Evolutionary conservation across 2,113 vertebrate species (phyloP).

Genomic region (Grammomys dolichurus): DNA sequence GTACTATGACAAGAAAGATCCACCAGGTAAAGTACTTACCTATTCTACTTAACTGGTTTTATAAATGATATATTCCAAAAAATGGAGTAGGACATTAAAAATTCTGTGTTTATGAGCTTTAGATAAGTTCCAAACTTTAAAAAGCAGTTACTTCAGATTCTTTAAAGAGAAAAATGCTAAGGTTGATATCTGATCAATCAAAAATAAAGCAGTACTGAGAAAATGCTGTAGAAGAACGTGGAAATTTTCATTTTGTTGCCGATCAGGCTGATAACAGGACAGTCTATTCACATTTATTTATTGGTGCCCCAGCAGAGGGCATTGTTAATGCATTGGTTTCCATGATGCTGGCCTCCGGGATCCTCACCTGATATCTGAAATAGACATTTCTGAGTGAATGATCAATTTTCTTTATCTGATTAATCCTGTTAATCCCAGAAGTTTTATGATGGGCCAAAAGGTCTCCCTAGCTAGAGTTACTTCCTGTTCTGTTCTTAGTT

Average conservation of each 20-base stretch:
- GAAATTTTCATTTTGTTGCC: slow-evolving; percentile 64
- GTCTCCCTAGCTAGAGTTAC: slow-evolving; percentile 89
- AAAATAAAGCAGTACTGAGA: slow-evolving; percentile 65
- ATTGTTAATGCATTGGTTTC: slow-evolving; percentile 87
- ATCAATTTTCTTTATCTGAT: slow-evolving; percentile 93
- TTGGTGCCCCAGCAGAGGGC: slow-evolving; percentile 93
- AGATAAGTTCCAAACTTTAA: slow-evolving; percentile 63
- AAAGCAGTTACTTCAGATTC: slow-evolving; percentile 60
- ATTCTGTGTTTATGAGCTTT: slow-evolving; percentile 31
- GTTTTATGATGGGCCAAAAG: slow-evolving; percentile 90
- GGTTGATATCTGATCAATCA: slow-evolving; percentile 46
- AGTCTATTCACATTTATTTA: slow-evolving; percentile 68
- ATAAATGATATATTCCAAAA: slow-evolving; percentile 53
- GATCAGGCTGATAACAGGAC: slow-evolving; percentile 67
- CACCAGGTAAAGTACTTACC: slow-evolving; percentile 91
- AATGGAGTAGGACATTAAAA: slow-evolving; percentile 53
- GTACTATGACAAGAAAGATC: slow-evolving; percentile 94
- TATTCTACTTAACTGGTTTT: slow-evolving; percentile 65
- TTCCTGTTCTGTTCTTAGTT: slow-evolving; percentile 83
- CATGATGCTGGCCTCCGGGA: slow-evolving; percentile 70
- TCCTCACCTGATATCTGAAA: slow-evolving; percentile 87
- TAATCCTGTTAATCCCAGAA: slow-evolving; percentile 94
- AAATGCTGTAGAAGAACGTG: slow-evolving; percentile 51
- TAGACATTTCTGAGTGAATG: slow-evolving; percentile 86
- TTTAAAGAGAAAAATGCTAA: slow-evolving; percentile 36